Evolutionary conservation across 2,888 invertebrate genomes (phyloP), one percentile per base, ranked within the genome.

Genomic region (Drosophila demipolita): DNA sequence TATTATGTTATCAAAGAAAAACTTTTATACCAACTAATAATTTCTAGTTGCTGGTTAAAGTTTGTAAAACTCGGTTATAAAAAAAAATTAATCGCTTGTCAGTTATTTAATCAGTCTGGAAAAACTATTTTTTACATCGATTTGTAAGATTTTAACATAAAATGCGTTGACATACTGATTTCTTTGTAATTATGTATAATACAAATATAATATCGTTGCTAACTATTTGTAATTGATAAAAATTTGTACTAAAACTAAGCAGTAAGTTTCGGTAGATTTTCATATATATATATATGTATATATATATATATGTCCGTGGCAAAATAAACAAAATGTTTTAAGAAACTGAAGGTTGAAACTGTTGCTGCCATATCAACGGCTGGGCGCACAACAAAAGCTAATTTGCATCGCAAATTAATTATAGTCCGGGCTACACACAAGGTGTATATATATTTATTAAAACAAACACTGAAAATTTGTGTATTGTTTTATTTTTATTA

Each of bases 331-430:
- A 58, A 62, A 40, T 58, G 33, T 33, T 57, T 45, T 17, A 29
- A 38, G 38, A 49, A 49, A 35, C 48, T 38, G 57, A 72, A 73
- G 73, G 75, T 63, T 66, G 57, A 33, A 29, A 52, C n/a, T 23
- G 48, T 9, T 15, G 61, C 40, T 82, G 52, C 65, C 75, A 73
- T 82, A 67, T 58, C 65, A 66, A 76, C 64, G 49, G 57, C 32
- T 52, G 35, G 33, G 33, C 70, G 23, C 81, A 70, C 54, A 79
- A 63, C 76, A 76, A 57, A 60, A 32, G 32, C 57, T 29, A 33
- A 63, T 71, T 60, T 61, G 66, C 66, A 53, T 54, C 59, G 50
- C 50, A 52, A 45, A 35, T 40, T 32, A 29, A 7, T 26, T 26
- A 54, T 15, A 26, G 6, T 20, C 20, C 33, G 36, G 29, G 40